Evolutionary conservation across 2,797 vertebrate genomes (phyloP).

Genomic region (Hozukius guyotensis): DNA sequence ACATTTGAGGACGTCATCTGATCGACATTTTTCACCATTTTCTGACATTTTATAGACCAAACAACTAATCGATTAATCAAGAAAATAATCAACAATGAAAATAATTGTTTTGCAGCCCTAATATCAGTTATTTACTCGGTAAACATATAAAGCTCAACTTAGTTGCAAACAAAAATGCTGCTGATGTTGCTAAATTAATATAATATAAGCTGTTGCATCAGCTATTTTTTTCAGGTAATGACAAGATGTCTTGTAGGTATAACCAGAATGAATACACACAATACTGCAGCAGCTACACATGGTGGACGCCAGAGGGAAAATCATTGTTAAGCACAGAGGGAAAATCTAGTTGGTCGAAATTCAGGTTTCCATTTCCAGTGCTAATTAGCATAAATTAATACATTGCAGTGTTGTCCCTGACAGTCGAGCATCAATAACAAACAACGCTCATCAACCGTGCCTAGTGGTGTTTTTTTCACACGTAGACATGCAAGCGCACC

Average conservation of each 20-base stretch:
- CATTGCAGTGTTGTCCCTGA: constrained; percentile 34
- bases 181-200: not conserved
- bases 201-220: not conserved
- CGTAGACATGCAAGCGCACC: not conserved
- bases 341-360: constrained; percentile 20
- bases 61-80: too few relatives aligned
- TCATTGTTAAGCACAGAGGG: not conserved
- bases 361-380: constrained; percentile 30
- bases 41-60: too few relatives aligned
- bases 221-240: not conserved
- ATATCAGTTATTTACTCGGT: not conserved
- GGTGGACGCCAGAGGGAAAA: not conserved
- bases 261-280: not conserved
- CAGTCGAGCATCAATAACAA: constrained; percentile 30
- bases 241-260: not conserved
- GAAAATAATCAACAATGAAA: too few relatives aligned
- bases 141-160: not conserved
- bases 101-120: too few relatives aligned
- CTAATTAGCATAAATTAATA: constrained; percentile 49
- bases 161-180: not conserved
- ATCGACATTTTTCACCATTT: too few relatives aligned
- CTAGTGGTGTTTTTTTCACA: constrained; percentile 24
- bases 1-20: too few relatives aligned
- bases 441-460: constrained; percentile 18
- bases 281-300: not conserved